Conservation (phyloP, 2,113 vertebrate genomes). For the Gallinago media region DNA sequence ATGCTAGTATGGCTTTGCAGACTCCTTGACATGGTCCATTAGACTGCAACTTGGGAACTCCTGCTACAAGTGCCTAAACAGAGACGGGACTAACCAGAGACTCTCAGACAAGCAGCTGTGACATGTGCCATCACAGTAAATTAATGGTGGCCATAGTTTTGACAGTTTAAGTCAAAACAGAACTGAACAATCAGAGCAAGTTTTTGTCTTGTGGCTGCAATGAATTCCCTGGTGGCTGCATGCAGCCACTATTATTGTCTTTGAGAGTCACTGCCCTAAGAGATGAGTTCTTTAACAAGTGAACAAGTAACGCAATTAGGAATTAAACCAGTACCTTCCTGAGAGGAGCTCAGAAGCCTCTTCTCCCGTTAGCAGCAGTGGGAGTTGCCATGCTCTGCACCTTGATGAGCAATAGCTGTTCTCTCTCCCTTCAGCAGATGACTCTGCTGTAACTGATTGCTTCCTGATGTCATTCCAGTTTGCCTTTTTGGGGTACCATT, state of each 20-base stretch:
- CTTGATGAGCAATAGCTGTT: fast-evolving
- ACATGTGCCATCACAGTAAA: neutral
- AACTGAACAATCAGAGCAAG: neutral
- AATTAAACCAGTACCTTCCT: constrained; percentile 35
- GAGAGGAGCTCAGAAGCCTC: neutral
- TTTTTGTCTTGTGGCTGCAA: constrained; percentile 8
- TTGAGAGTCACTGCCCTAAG: neutral
- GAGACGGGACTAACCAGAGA: neutral
- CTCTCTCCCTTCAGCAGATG: neutral
- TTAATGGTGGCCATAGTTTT: constrained; percentile 4
- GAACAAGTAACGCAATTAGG: constrained; percentile 31
- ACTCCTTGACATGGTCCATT: neutral
- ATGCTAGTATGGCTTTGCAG: neutral
- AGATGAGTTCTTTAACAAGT: constrained; percentile 30
- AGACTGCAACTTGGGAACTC: neutral
- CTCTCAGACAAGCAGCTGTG: neutral
- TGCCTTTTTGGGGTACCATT: neutral
- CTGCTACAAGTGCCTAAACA: neutral
- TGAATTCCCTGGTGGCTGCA: neutral
- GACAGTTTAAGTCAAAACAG: constrained; percentile 32
- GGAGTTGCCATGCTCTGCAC: neutral
- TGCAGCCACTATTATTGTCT: neutral
- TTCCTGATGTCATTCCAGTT: neutral
- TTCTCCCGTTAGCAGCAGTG: neutral
- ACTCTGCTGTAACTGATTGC: neutral